Conservation (phyloP, 2,888 invertebrate genomes). For the Sinhomidia bicolor region DNA sequence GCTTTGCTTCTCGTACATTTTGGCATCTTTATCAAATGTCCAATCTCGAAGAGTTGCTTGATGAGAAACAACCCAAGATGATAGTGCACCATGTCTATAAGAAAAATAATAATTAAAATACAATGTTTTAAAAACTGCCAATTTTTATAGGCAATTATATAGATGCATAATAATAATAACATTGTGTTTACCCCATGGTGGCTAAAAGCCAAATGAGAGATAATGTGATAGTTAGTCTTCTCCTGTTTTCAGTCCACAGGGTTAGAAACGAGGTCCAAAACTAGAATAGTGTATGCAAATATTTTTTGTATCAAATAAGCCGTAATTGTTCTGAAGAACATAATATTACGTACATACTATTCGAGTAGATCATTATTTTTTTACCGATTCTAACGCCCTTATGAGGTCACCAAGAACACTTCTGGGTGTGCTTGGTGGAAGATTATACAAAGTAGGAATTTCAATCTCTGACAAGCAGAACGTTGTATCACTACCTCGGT, state of each 20-base stretch:
- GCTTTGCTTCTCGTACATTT: slow-evolving; percentile 64
- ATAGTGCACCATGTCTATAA: slow-evolving; percentile 76
- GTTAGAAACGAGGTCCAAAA: slow-evolving; percentile 78
- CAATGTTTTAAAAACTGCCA: background rate
- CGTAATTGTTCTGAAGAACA: background rate
- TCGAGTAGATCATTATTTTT: background rate
- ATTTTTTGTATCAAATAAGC: too few relatives aligned
- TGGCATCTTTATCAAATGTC: slow-evolving; percentile 79
- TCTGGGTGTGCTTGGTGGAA: slow-evolving; percentile 71
- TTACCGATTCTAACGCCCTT: slow-evolving; percentile 76
- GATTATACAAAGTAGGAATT: slow-evolving; percentile 76
- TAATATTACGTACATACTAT: background rate
- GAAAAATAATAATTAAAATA: background rate
- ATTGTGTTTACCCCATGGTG: slow-evolving; percentile 80
- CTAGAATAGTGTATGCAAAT: slow-evolving; percentile 35
- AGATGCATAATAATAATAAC: too few relatives aligned
- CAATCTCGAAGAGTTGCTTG: slow-evolving; percentile 79
- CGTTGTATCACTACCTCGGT: slow-evolving; percentile 75
- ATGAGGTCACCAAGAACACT: slow-evolving; percentile 79
- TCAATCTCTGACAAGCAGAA: slow-evolving; percentile 80
- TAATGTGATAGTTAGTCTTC: slow-evolving; percentile 77
- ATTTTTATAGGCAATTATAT: too few relatives aligned
- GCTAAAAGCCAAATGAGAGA: slow-evolving; percentile 78
- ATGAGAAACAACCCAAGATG: slow-evolving; percentile 78
- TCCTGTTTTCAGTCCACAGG: slow-evolving; percentile 78